These are phyloP conservation scores for Lonchura striata DNA, from an alignment of 2,113 vertebrate species.

Conservation along the genomic window DNA sequence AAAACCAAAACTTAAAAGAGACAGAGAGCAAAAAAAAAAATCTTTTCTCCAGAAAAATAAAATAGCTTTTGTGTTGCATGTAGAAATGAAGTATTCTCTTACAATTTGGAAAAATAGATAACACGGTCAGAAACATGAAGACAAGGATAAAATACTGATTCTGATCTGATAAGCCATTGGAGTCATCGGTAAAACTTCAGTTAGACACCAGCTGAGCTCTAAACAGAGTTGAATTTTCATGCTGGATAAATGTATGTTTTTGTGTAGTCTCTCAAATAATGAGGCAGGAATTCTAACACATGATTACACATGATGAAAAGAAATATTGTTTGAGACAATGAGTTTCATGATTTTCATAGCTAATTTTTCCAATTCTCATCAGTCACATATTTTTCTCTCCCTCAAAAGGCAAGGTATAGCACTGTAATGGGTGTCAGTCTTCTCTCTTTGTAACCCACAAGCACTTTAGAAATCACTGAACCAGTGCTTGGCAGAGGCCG, in stretches of 20 bases:
- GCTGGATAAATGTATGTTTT: background rate
- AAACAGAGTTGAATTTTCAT: conserved; percentile 36
- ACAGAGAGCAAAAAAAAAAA: background rate
- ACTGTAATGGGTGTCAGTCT: conserved; percentile 18
- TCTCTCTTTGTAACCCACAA: background rate
- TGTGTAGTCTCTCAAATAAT: background rate
- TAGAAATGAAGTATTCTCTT: background rate
- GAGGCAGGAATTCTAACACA: background rate
- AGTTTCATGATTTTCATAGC: background rate
- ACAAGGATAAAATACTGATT: conserved; percentile 14
- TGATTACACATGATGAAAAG: background rate
- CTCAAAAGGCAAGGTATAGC: background rate
- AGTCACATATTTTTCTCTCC: background rate
- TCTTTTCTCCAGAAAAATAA: background rate
- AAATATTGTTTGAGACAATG: background rate
- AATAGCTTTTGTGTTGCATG: background rate
- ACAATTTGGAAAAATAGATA: conserved; percentile 1
- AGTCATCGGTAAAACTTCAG: background rate
- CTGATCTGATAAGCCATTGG: conserved; percentile 8
- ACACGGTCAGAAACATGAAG: conserved; percentile 7
- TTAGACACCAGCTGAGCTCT: conserved; percentile 1
- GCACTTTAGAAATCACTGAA: conserved; percentile 31
- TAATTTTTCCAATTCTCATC: conserved; percentile 25
- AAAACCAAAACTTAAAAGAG: background rate
- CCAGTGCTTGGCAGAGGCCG: background rate